Evolutionary conservation across 2,888 invertebrate genomes (phyloP).

Genomic region (Hemicrepidius hirtus): DNA sequence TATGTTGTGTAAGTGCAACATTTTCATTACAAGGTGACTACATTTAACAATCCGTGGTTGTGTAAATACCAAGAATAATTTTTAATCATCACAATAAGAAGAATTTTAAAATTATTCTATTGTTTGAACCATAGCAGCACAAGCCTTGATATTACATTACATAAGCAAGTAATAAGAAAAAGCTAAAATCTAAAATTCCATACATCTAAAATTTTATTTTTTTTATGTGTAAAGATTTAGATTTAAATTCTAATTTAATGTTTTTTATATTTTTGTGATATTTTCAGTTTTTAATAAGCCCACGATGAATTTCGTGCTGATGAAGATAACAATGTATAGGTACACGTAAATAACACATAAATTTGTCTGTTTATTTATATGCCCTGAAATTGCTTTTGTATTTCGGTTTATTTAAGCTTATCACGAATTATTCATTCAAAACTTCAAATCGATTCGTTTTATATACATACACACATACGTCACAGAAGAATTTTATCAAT

Average conservation of each 20-base stretch:
- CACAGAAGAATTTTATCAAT: too few relatives aligned
- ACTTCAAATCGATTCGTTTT: background rate
- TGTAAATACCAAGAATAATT: background rate
- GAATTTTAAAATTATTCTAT: background rate
- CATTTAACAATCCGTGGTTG: background rate
- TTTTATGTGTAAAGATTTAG: background rate
- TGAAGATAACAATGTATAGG: background rate
- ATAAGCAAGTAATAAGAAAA: too few relatives aligned
- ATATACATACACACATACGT: too few relatives aligned
- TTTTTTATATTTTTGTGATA: background rate
- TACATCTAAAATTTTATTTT: background rate
- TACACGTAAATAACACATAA: background rate
- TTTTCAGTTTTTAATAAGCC: too few relatives aligned
- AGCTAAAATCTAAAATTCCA: too few relatives aligned
- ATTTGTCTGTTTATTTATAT: background rate
- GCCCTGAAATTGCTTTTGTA: background rate
- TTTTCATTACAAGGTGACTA: background rate
- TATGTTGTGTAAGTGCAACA: background rate
- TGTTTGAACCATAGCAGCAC: too few relatives aligned
- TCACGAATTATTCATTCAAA: conserved; percentile 10
- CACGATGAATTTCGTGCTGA: background rate
- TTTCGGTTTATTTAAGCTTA: background rate
- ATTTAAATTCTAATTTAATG: background rate
- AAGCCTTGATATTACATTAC: too few relatives aligned
- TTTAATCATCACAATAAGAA: background rate